Conservation (phyloP, 2,113 vertebrate species). For the Poicephalus gulielmi region DNA sequence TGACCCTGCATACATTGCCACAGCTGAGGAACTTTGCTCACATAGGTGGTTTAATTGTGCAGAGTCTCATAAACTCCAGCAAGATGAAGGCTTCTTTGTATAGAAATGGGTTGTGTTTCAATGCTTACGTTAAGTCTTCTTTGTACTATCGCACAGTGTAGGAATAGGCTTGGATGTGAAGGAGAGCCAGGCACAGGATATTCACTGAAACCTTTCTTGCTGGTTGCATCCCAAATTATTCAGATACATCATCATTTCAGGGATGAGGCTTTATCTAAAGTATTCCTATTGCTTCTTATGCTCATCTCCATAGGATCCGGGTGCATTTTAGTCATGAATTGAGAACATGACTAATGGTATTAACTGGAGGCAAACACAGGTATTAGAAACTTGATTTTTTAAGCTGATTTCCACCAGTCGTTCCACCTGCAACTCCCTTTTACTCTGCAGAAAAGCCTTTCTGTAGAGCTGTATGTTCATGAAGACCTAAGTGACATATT, state of each 20-base stretch:
- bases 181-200: neutral
- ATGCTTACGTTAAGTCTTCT: neutral
- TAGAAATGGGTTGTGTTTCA: conserved; percentile 29
- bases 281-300: conserved; percentile 21
- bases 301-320: conserved; percentile 16
- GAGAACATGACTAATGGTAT: conserved; percentile 56
- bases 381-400: conserved; percentile 50
- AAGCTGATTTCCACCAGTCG: conserved; percentile 38
- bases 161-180: neutral
- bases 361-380: conserved; percentile 40
- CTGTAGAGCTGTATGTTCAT: neutral
- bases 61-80: conserved; percentile 8
- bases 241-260: neutral
- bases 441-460: conserved; percentile 11
- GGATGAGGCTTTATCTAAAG: conserved; percentile 9
- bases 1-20: conserved; percentile 38
- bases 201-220: neutral
- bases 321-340: neutral
- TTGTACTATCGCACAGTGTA: neutral
- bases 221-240: conserved; percentile 1
- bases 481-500: conserved; percentile 16
- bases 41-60: conserved; percentile 22
- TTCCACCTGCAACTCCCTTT: neutral
- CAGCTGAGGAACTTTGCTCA: conserved; percentile 24
- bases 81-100: neutral